Conservation (phyloP, 1,140 invertebrate genomes). For the Drosophila elegans region DNA sequence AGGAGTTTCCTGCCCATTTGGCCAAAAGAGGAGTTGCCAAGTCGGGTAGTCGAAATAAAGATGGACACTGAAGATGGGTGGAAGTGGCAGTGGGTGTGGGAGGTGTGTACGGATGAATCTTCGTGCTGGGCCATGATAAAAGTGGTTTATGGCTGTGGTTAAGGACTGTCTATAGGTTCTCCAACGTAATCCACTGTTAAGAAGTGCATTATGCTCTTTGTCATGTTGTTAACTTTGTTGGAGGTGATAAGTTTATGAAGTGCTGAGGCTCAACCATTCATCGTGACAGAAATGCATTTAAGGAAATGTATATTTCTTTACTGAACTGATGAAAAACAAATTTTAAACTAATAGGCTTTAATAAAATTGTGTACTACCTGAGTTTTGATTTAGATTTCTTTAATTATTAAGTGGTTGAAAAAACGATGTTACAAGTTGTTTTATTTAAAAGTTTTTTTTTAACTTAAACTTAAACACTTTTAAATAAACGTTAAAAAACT, state of each 20-base stretch:
- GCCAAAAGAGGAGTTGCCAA: conserved; percentile 28
- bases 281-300: neutral
- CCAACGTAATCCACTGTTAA: conserved; percentile 60
- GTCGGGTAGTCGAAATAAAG: conserved; percentile 35
- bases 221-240: conserved; percentile 9
- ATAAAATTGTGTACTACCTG: no score
- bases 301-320: no score
- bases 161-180: conserved; percentile 39
- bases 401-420: no score
- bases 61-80: conserved; percentile 29
- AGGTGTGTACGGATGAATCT: conserved; percentile 23
- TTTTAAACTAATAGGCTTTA: no score
- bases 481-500: no score
- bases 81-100: conserved; percentile 19
- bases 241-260: conserved; percentile 3
- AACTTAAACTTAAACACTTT: no score
- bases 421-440: no score
- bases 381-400: no score
- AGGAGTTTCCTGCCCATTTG: conserved; percentile 43
- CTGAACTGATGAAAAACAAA: no score
- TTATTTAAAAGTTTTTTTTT: no score
- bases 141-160: conserved; percentile 66
- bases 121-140: conserved; percentile 60
- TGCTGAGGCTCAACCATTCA: neutral
- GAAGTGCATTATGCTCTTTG: conserved; percentile 31